Conservation (phyloP, 2,113 vertebrate species). For the Nerophis lumbriciformis region DNA sequence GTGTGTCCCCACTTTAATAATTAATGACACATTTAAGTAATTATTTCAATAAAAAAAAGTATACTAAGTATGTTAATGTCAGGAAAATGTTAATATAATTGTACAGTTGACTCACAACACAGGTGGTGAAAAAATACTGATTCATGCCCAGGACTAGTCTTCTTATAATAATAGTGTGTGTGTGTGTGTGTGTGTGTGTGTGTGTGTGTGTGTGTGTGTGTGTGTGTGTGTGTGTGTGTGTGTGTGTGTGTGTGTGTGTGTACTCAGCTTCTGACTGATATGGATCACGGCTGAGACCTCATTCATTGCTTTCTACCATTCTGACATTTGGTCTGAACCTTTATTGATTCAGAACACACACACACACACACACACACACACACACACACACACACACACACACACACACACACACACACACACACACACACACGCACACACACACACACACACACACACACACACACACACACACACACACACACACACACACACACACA, state of each 20-base stretch:
- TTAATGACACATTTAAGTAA: too few relatives aligned
- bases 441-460: not conserved
- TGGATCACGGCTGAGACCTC: conserved; percentile 26
- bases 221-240: too few relatives aligned
- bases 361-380: not conserved
- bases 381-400: conserved; percentile 3
- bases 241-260: not conserved
- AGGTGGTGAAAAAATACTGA: too few relatives aligned
- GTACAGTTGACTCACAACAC: too few relatives aligned
- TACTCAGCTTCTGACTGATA: conserved; percentile 19
- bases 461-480: conserved; percentile 3
- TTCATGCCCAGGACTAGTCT: too few relatives aligned
- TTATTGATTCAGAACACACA: conserved; percentile 21
- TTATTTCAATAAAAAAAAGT: too few relatives aligned
- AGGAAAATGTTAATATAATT: too few relatives aligned
- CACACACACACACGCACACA: not conserved
- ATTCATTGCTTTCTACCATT: conserved; percentile 18
- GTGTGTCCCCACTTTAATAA: too few relatives aligned
- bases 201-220: not conserved
- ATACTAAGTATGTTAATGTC: too few relatives aligned
- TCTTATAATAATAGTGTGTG: too few relatives aligned
- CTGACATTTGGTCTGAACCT: conserved; percentile 27
- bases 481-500: conserved; percentile 1
- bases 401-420: not conserved
- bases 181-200: not conserved